Percentiles rank a stretch among this genome's conserved stretches.
phyloP scores from a whole-genome alignment of 2,888 invertebrate species.

The Sarcophaga caerulescens region DNA sequence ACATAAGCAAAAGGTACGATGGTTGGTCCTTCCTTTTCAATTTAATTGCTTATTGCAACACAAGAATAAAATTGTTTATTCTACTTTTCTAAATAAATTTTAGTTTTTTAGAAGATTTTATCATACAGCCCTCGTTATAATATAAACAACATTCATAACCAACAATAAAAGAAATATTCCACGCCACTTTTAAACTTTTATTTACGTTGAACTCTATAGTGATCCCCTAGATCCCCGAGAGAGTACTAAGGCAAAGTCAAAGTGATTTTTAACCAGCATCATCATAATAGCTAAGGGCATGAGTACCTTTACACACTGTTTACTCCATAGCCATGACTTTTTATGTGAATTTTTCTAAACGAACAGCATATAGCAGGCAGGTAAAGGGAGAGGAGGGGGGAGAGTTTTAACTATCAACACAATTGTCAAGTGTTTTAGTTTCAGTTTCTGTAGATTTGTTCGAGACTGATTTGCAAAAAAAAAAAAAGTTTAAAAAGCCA shows the following conservation, averaged over 20 bases:
- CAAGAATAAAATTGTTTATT: too few relatives aligned
- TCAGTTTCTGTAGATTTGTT: background rate
- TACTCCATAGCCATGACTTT: constrained; percentile 37
- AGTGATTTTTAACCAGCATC: constrained; percentile 34
- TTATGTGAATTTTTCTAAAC: constrained; percentile 15
- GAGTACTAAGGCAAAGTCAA: constrained; percentile 11
- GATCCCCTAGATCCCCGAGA: background rate
- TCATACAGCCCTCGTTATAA: constrained; percentile 1
- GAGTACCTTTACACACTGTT: background rate
- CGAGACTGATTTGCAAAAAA: constrained; percentile 24
- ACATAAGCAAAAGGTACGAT: background rate
- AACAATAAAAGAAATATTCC: background rate
- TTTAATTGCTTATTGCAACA: background rate
- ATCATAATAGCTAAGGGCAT: constrained; percentile 35
- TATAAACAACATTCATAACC: background rate
- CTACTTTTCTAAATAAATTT: too few relatives aligned
- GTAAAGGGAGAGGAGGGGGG: background rate
- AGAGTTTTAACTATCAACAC: background rate
- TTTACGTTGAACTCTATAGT: constrained; percentile 19
- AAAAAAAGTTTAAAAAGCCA: constrained; percentile 11
- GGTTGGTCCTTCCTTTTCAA: background rate
- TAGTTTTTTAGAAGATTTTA: background rate
- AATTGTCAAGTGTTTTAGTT: constrained; percentile 6
- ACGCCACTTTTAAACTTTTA: constrained; percentile 25
- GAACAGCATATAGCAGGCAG: too few relatives aligned